Base-by-base conservation (phyloP, 37 sponge, comb jelly and placozoan species). In the Haliclona indistincta region DNA sequence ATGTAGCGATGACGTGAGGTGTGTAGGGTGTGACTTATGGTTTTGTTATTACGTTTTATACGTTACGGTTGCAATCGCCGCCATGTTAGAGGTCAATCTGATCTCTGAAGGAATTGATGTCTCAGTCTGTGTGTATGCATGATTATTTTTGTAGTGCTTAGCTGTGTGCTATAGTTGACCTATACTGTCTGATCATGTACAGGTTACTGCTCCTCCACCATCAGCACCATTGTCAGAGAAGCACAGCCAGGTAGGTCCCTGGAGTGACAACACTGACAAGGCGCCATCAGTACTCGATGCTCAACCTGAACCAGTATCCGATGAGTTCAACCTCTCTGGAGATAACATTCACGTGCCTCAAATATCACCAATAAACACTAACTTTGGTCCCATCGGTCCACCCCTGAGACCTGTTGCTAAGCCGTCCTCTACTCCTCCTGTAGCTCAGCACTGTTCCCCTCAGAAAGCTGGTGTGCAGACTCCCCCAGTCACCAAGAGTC, bases 371-470 rank as follows among this genome's bases (percentile, higher is more conserved):
- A n/a, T n/a, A n/a, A n/a, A n/a, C n/a, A n/a, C n/a, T n/a, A n/a
- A n/a, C n/a, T n/a, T 85, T 44, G 86, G 86, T 3, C 86, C 86
- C 44, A 85, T 85, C 43, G 86, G 79, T 0, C 86, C 86, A 52
- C 86, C 86, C 44, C 60, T 62, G n/a, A n/a, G n/a, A 41, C 75
- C 41, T 67, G 62, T 34, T 37, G 1, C 60, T 33, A 73, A 73
- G 53, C 70, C 47, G 3, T 13, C 58, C 30, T 4, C 15, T 5
- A 3, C 22, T 4, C n/a, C 60, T 25, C 60, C 60, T 6, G n/a
- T 25, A n/a, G n/a, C 7, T 20, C 60, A 58, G n/a, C 23, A 20
- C 22, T 11, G 6, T 58, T 58, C 60, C 7, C 60, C 60, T 58
- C 51, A 47, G 15, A 47, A 15, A 47, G 13, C 15, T n/a, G n/a